Evolutionary conservation across 2,113 vertebrate genomes (phyloP), one percentile per base, ranked within the genome.

Genomic region (Rynchops niger): DNA sequence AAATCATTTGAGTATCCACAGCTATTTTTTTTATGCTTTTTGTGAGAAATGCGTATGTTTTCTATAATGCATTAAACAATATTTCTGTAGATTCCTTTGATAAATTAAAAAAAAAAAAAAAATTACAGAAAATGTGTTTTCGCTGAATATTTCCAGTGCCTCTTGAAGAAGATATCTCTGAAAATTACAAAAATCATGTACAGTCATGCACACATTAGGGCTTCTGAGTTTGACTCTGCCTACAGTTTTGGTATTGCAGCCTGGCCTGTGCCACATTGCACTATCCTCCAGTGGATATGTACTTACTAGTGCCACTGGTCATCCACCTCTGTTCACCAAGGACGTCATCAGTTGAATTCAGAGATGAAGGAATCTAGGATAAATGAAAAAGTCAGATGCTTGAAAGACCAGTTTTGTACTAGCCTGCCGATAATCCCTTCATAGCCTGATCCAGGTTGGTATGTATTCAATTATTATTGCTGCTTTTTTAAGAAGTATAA

Each of bases 81-180:
- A 65, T 42, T 70, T 90, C 34, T 38, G 5, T 20, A 38, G 12
- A 67, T 61, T 71, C 90, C 23, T 7, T 67, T 56, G 3, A 77
- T 62, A 58, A 69, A 72, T n/a, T 62, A 5, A 79, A 66, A 36
- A 50, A 70, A 45, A 58, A n/a, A 42, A 72, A 36, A 50, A 29
- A 34, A 3, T 0, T 15, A 26, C 7, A n/a, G 17, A n/a, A 83
- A 59, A 0, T 71, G 9, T 30, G 2, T 1, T 50, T 92, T 45
- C 12, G 3, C 15, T 38, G 18, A 71, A 40, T 55, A 59, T 59
- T 71, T 79, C 5, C 18, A 16, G 3, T 17, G 2, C 38, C 38
- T 32, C 10, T n/a, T 40, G 29, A 88, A 73, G 40, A 79, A 62
- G 19, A 0, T 36, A 29, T 16, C 29, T 79, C 25, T 69, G 32